Evolutionary conservation across 2,113 vertebrate species (phyloP).

Genomic region (Chascanopsetta lugubris): DNA sequence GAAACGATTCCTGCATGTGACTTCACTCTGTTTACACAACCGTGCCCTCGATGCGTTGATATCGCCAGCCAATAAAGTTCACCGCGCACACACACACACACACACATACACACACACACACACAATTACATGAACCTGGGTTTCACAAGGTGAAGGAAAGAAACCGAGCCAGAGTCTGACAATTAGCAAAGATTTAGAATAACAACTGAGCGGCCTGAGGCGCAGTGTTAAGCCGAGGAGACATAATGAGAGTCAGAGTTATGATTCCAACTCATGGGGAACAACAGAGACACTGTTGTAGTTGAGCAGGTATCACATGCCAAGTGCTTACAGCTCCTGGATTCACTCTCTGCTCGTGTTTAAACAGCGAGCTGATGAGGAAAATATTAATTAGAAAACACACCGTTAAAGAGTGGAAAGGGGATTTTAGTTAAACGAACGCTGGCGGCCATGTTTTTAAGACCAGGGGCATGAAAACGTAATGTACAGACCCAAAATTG

Average conservation of each 20-base stretch:
- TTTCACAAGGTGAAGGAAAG: conserved; percentile 76
- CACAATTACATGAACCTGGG: conserved; percentile 62
- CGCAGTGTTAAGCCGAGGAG: conserved; percentile 64
- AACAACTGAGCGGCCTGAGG: conserved; percentile 71
- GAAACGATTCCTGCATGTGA: conserved; percentile 72
- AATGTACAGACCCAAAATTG: conserved; percentile 10
- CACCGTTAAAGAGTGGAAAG: conserved; percentile 27
- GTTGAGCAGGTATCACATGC: conserved; percentile 30
- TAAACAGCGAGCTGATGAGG: conserved; percentile 49
- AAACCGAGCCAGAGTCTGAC: conserved; percentile 68
- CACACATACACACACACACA: conserved; percentile 23
- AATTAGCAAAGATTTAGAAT: conserved; percentile 79
- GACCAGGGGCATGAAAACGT: conserved; percentile 15
- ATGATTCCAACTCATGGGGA: conserved; percentile 67
- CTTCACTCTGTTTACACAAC: conserved; percentile 77
- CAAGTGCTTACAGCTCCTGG: conserved; percentile 50
- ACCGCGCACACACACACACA: conserved; percentile 35
- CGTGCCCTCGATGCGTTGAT: conserved; percentile 70
- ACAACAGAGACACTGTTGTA: conserved; percentile 68
- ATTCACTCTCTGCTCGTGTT: conserved; percentile 29
- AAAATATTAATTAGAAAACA: conserved; percentile 58
- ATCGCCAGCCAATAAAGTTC: conserved; percentile 60
- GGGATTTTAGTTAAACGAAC: conserved; percentile 33
- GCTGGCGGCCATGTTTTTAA: conserved; percentile 34
- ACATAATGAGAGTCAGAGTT: conserved; percentile 70